Evolutionary conservation across 2,888 invertebrate genomes (phyloP), one percentile per base, ranked within the genome.

Genomic region (Strigamia crassipes): DNA sequence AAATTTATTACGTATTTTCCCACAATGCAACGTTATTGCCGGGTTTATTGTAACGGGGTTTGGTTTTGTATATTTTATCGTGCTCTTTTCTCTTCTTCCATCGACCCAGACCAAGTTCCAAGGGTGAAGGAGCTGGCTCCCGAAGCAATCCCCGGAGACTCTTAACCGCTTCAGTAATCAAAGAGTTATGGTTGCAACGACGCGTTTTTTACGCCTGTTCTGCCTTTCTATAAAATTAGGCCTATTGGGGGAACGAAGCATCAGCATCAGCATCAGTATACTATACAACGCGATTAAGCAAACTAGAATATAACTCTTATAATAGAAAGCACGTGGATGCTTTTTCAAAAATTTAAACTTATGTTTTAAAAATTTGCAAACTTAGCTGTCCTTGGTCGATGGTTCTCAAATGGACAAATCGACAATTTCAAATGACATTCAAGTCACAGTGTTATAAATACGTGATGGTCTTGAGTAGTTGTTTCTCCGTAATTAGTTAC

Each of bases 111-210:
- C 21, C 61, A 66, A 66, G 61, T 23, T 66, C 23, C 61, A 66
- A 23, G 61, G 61, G 61, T 23, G 61, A 66, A 66, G 61, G 12
- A 66, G 61, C 61, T 23, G 61, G 21, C 61, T 66, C 61, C 61
- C 61, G 8, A 8, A 23, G 10, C 18, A 23, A 12, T 21, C 61
- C 23, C 61, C 18, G 61, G 61, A 66, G 61, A 66, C 61, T 66
- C 61, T 66, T 66, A 66, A 66, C 61, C 61, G 61, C 61, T 66
- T 66, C 61, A 66, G 61, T 66, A 66, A 66, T 66, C 61, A 66
- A 66, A 66, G 61, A 66, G 61, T 66, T 66, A 66, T 66, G 61
- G 61, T 66, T 18, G 61, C 61, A 23, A 66, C 61, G 61, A 66
- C 61, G 21, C 61, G 18, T 66, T 66, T 66, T 66, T 66, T 66